Evolutionary conservation across 2,113 vertebrate species (phyloP).

Genomic region (Pycnonotus jocosus): DNA sequence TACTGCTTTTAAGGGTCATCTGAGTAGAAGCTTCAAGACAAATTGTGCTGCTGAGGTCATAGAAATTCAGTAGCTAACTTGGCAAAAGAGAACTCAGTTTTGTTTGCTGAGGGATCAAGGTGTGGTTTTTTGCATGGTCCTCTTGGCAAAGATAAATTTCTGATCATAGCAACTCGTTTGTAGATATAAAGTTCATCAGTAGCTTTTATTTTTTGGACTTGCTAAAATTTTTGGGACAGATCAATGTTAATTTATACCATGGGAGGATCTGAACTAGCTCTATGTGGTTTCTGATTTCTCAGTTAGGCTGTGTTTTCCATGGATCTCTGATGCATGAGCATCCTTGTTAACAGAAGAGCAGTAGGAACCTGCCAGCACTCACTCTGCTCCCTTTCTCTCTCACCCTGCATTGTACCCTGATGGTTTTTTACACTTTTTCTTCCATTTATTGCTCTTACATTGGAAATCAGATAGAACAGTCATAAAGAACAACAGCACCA

Average conservation of each 20-base stretch:
- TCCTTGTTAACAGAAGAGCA: not conserved
- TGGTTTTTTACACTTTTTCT: not conserved
- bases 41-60: not conserved
- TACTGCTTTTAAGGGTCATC: constrained; percentile 56
- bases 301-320: not conserved
- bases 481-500: not conserved
- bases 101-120: not conserved
- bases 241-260: not conserved
- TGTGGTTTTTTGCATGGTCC: not conserved
- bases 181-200: not conserved
- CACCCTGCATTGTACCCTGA: not conserved
- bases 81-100: not conserved
- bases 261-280: not conserved
- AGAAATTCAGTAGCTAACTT: constrained; percentile 1
- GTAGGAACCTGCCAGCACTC: not conserved
- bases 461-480: constrained; percentile 14
- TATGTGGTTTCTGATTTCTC: not conserved
- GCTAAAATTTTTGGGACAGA: not conserved
- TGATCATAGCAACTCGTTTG: not conserved
- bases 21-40: constrained; percentile 47
- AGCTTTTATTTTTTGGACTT: not conserved
- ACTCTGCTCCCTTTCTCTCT: not conserved
- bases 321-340: not conserved
- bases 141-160: not conserved
- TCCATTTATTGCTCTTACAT: constrained; percentile 9